Percentiles rank a stretch among this genome's conserved stretches.
Evolutionary conservation across 2,797 vertebrate species (phyloP).

Genomic region (Acanthurus lineatus): DNA sequence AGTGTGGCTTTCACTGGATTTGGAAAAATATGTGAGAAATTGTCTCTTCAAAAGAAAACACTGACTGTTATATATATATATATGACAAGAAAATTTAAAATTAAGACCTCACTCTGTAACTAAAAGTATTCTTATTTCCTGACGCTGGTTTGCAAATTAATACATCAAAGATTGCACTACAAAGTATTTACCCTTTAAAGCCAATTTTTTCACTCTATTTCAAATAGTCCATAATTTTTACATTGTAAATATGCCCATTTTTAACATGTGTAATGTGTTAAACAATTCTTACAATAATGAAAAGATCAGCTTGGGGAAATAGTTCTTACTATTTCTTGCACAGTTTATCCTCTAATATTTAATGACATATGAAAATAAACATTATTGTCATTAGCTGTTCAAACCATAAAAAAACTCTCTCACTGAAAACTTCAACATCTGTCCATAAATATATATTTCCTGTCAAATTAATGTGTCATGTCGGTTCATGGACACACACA

Average conservation of each 20-base stretch:
- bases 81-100: neutral
- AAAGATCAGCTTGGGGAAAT: neutral
- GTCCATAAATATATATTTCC: neutral
- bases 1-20: neutral
- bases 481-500: neutral
- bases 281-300: constrained; percentile 4
- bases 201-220: neutral
- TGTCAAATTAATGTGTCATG: neutral
- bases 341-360: constrained; percentile 1
- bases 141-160: neutral
- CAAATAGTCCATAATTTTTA: neutral
- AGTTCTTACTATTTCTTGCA: neutral
- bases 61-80: neutral
- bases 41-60: neutral
- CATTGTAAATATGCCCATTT: neutral
- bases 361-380: constrained; percentile 8
- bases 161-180: neutral
- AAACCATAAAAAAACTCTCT: neutral
- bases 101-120: constrained; percentile 3
- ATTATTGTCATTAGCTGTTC: neutral
- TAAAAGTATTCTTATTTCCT: constrained; percentile 25
- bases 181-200: neutral
- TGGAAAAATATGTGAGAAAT: neutral
- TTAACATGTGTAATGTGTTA: constrained; percentile 6
- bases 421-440: constrained; percentile 1